Evolutionary conservation across 2,113 vertebrate species (phyloP).

Genomic region (Eptatretus burgeri): DNA sequence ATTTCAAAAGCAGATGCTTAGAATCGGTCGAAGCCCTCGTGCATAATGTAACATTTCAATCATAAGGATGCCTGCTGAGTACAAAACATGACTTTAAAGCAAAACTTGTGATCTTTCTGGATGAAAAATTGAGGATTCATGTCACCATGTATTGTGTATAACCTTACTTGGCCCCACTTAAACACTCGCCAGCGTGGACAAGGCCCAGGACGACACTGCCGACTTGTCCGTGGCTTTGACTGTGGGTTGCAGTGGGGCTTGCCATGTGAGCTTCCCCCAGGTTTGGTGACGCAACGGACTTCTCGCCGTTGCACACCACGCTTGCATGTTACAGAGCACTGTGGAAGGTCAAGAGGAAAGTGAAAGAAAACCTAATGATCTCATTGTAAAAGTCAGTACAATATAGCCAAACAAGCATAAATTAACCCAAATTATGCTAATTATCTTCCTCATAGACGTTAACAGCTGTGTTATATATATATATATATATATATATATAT

Average conservation of each 20-base stretch:
- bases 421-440: too few relatives aligned
- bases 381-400: conserved; percentile 14
- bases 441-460: too few relatives aligned
- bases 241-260: conserved; percentile 47
- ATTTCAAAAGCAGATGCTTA: too few relatives aligned
- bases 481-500: too few relatives aligned
- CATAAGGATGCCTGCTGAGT: too few relatives aligned
- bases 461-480: too few relatives aligned
- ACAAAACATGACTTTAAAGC: too few relatives aligned
- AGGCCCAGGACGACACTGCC: conserved; percentile 44
- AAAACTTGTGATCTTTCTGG: too few relatives aligned
- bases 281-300: conserved; percentile 47
- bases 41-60: too few relatives aligned
- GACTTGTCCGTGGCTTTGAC: conserved; percentile 38
- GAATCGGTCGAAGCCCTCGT: too few relatives aligned
- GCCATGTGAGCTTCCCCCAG: conserved; percentile 24
- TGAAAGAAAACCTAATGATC: conserved; percentile 8
- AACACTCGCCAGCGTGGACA: conserved; percentile 69
- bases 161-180: conserved; percentile 55
- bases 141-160: too few relatives aligned
- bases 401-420: conserved; percentile 12
- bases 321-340: conserved; percentile 76
- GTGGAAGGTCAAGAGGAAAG: conserved; percentile 19
- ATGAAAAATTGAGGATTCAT: too few relatives aligned
- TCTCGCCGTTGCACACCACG: conserved; percentile 47